Evolutionary conservation across 92 coral and sea anemone genomes (phyloP).

Genomic region (Siderastrea siderea): DNA sequence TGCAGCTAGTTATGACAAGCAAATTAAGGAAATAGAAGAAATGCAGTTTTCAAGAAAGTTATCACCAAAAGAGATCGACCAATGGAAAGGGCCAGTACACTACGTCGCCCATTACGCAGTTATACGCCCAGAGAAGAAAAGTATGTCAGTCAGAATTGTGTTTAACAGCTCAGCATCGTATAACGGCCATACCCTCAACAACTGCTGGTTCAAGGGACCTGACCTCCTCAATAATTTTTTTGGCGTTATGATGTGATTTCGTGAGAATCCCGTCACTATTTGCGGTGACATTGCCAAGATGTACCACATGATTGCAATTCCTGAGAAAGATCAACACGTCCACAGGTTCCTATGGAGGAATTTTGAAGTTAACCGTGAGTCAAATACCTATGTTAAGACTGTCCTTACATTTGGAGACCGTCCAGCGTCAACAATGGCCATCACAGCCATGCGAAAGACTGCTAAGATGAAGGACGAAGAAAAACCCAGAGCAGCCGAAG

Average conservation of each 20-base stretch:
- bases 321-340: background rate
- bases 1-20: too few species aligned
- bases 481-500: constrained; percentile 27
- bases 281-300: constrained; percentile 68
- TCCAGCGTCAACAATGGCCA: constrained; percentile 62
- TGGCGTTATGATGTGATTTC: constrained; percentile 59
- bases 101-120: too few species aligned
- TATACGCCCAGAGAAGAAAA: too few species aligned
- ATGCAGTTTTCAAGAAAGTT: too few species aligned
- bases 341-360: constrained; percentile 56
- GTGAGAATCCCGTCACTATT: constrained; percentile 52
- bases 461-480: constrained; percentile 25
- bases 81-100: too few species aligned
- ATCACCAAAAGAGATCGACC: too few species aligned
- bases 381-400: constrained; percentile 67
- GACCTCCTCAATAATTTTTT: constrained; percentile 60
- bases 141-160: too few species aligned
- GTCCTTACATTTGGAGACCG: constrained; percentile 65
- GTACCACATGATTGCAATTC: constrained; percentile 68
- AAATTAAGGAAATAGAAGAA: too few species aligned
- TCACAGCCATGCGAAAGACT: constrained; percentile 33
- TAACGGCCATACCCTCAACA: constrained; percentile 47
- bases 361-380: constrained; percentile 59
- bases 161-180: background rate
- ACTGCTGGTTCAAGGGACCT: constrained; percentile 74